Conservation (phyloP, 2,797 vertebrate genomes). For the Spinus olivaceus region DNA sequence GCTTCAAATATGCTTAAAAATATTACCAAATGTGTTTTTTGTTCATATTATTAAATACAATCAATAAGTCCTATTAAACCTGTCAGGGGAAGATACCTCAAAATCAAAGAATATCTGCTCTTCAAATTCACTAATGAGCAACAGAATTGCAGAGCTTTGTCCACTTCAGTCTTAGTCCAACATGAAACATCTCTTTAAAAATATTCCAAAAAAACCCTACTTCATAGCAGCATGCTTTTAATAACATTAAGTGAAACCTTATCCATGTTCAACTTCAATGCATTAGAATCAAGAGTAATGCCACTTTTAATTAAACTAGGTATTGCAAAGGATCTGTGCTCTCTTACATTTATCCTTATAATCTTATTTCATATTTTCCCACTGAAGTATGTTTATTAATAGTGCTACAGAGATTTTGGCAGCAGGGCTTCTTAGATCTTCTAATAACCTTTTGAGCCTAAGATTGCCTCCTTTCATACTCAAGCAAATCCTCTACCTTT, state of each 20-base stretch:
- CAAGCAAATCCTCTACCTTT: conserved; percentile 41
- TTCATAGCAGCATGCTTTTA: conserved; percentile 6
- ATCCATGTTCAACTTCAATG: not conserved
- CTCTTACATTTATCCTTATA: not conserved
- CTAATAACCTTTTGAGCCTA: conserved; percentile 35
- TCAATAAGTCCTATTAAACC: not conserved
- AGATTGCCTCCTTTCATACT: conserved; percentile 37
- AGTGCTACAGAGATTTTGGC: not conserved
- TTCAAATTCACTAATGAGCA: not conserved
- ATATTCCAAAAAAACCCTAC: not conserved
- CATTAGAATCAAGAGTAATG: not conserved
- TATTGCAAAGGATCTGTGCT: not conserved
- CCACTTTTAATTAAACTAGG: conserved; percentile 39
- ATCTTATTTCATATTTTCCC: conserved; percentile 30
- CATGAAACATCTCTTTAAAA: not conserved
- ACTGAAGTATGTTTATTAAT: conserved; percentile 19
- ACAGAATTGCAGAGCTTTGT: not conserved
- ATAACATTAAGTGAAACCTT: conserved; percentile 20
- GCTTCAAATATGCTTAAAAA: not conserved
- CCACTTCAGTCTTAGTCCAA: not conserved
- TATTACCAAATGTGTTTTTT: not conserved
- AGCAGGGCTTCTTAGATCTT: conserved; percentile 16
- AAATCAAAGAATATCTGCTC: not conserved
- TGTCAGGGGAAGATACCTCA: not conserved
- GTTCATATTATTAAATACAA: not conserved